Conservation (phyloP, 1,140 invertebrate species). For the Cephus cinctus region DNA sequence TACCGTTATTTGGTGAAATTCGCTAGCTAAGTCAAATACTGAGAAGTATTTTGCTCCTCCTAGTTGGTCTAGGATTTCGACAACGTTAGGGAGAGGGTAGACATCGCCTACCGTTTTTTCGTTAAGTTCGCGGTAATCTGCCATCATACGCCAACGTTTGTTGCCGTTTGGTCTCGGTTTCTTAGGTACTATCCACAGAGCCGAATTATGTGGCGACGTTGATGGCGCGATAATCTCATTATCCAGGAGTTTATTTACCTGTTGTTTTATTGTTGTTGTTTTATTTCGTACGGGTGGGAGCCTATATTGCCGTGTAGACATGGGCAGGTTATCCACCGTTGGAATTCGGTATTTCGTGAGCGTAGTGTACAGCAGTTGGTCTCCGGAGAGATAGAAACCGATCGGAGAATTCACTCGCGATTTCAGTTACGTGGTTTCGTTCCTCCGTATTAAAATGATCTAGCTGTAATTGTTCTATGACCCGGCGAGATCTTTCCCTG, state of each 20-base stretch:
- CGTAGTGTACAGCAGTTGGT: slow-evolving; percentile 16
- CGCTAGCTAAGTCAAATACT: slow-evolving; percentile 51
- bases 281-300: slow-evolving; percentile 36
- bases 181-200: slow-evolving; percentile 35
- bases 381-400: too few relatives aligned
- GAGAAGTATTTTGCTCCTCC: slow-evolving; percentile 47
- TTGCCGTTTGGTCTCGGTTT: slow-evolving; percentile 25
- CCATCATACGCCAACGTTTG: slow-evolving; percentile 33
- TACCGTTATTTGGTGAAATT: slow-evolving; percentile 58
- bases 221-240: too few relatives aligned
- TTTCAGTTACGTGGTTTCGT: too few relatives aligned
- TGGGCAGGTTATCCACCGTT: slow-evolving; percentile 14
- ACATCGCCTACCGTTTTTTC: slow-evolving; percentile 31
- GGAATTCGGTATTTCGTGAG: slow-evolving; percentile 26
- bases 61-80: slow-evolving; percentile 44
- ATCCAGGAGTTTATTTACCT: slow-evolving; percentile 33
- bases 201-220: slow-evolving; percentile 44
- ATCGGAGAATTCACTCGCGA: too few relatives aligned
- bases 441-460: slow-evolving; percentile 4
- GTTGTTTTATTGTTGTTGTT: slow-evolving; percentile 37
- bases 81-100: slow-evolving; percentile 58
- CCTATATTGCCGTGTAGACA: slow-evolving; percentile 34
- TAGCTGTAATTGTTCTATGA: not conserved
- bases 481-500: not conserved
- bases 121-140: slow-evolving; percentile 41